Evolutionary conservation across 2,888 invertebrate species (phyloP).

Genomic region (Norana najaformis): DNA sequence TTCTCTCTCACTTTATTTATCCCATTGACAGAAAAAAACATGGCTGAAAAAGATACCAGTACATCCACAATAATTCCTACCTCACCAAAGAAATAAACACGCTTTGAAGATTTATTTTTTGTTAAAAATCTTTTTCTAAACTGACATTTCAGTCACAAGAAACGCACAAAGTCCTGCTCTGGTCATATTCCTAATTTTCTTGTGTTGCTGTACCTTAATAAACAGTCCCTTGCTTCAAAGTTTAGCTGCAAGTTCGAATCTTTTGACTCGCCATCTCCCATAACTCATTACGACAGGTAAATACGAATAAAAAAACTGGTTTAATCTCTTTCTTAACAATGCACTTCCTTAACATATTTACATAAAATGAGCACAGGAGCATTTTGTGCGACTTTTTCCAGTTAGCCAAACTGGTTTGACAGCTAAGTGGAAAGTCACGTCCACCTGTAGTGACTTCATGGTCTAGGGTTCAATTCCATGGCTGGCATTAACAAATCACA

Average conservation of each 20-base stretch:
- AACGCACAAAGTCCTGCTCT: constrained; percentile 13
- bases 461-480: neutral
- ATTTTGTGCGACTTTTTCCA: neutral
- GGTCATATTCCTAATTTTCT: neutral
- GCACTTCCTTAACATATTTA: neutral
- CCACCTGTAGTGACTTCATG: neutral
- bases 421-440: neutral
- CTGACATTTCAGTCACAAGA: neutral
- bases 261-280: neutral
- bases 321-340: neutral
- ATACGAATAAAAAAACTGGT: neutral
- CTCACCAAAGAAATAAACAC: neutral
- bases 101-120: neutral
- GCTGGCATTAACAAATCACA: neutral
- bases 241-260: neutral
- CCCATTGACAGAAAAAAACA: too few relatives aligned
- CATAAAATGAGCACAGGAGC: constrained; percentile 2
- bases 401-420: neutral
- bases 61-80: neutral
- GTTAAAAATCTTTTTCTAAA: neutral
- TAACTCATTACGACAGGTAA: neutral
- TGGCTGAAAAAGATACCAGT: too few relatives aligned
- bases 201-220: neutral
- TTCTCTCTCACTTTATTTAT: too few relatives aligned
- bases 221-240: neutral